Percentiles rank a stretch among this genome's conserved stretches.
Conservation (phyloP, 2,113 vertebrate species). For the Rutilus rutilus region DNA sequence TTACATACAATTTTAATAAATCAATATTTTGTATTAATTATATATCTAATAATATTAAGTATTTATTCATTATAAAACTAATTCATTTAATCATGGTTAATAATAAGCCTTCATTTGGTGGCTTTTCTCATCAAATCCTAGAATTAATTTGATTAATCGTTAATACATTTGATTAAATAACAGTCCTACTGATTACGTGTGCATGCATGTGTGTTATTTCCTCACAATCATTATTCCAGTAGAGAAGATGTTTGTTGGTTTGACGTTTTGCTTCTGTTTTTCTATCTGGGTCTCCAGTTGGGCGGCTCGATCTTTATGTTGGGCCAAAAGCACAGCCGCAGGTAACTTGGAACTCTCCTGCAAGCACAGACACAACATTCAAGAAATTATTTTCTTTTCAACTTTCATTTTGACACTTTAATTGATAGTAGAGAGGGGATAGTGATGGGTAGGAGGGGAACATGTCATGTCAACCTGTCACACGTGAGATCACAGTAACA, state of each 20-base stretch:
- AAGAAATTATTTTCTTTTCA: not conserved
- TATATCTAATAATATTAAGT: too few species aligned
- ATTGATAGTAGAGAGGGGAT: not conserved
- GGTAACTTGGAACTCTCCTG: conserved; percentile 94
- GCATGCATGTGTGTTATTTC: conserved; percentile 16
- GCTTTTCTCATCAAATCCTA: not conserved
- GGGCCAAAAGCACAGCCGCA: conserved; percentile 89
- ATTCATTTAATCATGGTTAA: not conserved
- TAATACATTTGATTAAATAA: not conserved
- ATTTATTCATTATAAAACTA: not conserved
- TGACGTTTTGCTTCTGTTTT: conserved; percentile 86
- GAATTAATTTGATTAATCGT: not conserved
- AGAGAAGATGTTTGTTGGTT: conserved; percentile 89
- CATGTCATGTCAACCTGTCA: not conserved
- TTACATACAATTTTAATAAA: too few species aligned
- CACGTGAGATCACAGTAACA: too few species aligned
- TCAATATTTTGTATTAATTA: too few species aligned
- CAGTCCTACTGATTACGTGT: not conserved
- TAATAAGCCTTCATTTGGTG: not conserved
- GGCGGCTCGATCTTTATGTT: conserved; percentile 91
- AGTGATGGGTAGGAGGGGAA: not conserved
- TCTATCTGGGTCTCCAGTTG: conserved; percentile 91
- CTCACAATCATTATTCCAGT: conserved; percentile 97
- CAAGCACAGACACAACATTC: conserved; percentile 48
- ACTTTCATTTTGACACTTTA: not conserved